Base-by-base conservation (phyloP, 2,797 vertebrate genomes). In the Ibycter americanus region DNA sequence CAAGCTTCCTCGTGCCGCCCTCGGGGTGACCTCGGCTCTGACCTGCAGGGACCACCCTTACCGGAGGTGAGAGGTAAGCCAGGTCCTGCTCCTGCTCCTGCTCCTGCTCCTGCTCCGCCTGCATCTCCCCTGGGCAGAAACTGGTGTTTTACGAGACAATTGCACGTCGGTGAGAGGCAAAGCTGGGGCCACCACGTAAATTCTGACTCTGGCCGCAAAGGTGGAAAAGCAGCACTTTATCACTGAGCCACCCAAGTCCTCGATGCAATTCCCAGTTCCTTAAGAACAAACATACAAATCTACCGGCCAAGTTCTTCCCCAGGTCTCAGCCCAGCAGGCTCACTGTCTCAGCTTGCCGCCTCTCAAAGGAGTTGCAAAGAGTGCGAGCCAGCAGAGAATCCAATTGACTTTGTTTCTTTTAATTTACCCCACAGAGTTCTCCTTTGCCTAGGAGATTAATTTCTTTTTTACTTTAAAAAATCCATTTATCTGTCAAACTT, bases 11-110 rank as follows among this genome's bases (percentile, higher is more conserved):
- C 8, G 9, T 14, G 16, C 58, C 1, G 5, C 79, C 91, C 96
- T 90, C 52, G 36, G 71, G 40, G 46, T 12, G 87, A 97, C 97
- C 97, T 86, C 66, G 7, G 72, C 49, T 21, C 88, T 97, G 97
- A 97, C 96, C 97, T 96, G 51, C 12, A 0, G 73, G 66, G 93
- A 96, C 92, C 94, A 95, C 86, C 91, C 91, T 95, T 80, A 88
- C 71, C 5, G 61, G 96, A 66, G 94, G 83, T 18, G 8, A 76
- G 54, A 42, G n/a, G 79, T 77, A 90, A 96, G 44, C 83, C 59
- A 71, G 71, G 55, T 87, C 78, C 73, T 7, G 19, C 52, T 93
- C 52, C 59, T 72, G n/a, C 73, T 49, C 12, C 3, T n/a, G n/a
- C n/a, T 87, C 78, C 73, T 7, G 19, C 52, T 93, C 52, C 59